Evolutionary conservation across 2,797 vertebrate genomes (phyloP), one percentile per base, ranked within the genome.

Genomic region (Coregonus suidteri): DNA sequence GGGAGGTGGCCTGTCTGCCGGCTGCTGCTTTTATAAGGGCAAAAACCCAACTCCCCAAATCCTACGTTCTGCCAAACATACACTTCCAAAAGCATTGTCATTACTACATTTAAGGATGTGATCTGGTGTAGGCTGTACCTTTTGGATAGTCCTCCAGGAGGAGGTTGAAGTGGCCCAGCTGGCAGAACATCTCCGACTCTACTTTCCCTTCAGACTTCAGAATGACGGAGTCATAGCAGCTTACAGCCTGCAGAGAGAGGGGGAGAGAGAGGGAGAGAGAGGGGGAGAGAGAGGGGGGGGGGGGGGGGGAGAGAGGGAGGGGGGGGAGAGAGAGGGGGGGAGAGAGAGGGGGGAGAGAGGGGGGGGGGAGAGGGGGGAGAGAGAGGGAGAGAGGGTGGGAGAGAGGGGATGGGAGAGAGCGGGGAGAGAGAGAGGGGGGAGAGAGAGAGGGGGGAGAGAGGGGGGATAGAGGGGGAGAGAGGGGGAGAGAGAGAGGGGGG

Each of bases 111-210:
- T 25, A 20, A 73, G 7, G 35, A 69, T n/a, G 56, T 20, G n/a
- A 59, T 59, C 6, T 30, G 25, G 6, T 66, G 14, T 15, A 66
- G 25, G 7, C 62, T 31, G 65, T 31, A 99, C 98, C 97, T 98
- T 99, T 99, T 91, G 96, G 94, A 95, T 98, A 99, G 91, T 99
- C 97, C 95, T 99, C 97, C 93, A 99, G 95, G 87, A 99, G 93
- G 84, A 99, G 97, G 94, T 97, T 98, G 94, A 98, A 99, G 94
- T 99, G 98, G 89, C 97, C 98, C 91, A 99, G 96, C 90, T 98
- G 97, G 95, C 98, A 98, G 94, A 99, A 98, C 91, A 98, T 94
- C 92, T 98, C 97, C 79, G 96, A 95, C 77, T 98, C 98, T 88
- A 98, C 97, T 93, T 99, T 98, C 90, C 98, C 98, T 92, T 99